Percentiles rank a stretch among this genome's conserved stretches.
Conservation (phyloP, 1,140 invertebrate species). For the Macrostomum lignano region DNA sequence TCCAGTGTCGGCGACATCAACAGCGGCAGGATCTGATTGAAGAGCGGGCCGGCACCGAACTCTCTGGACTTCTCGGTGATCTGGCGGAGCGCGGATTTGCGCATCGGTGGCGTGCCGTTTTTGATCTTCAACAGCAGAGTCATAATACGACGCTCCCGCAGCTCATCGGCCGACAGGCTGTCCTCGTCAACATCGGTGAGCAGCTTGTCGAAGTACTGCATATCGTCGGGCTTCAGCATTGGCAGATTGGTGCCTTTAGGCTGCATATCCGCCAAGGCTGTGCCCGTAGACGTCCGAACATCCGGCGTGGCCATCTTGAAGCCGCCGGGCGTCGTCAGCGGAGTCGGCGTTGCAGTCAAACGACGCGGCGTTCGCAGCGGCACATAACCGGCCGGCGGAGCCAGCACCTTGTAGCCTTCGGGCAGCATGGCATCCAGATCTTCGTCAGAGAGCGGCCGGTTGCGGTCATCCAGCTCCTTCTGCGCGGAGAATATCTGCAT, state of each 20-base stretch:
- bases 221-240: slow-evolving; percentile 95
- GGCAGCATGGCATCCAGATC: slow-evolving; percentile 89
- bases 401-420: slow-evolving; percentile 76
- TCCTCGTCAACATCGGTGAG: slow-evolving; percentile 86
- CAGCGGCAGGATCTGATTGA: slow-evolving; percentile 89
- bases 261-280: slow-evolving; percentile 65
- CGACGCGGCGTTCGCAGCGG: slow-evolving; percentile 88
- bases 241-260: slow-evolving; percentile 74
- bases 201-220: slow-evolving; percentile 96
- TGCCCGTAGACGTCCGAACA: slow-evolving; percentile 11
- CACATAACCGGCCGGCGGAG: slow-evolving; percentile 74
- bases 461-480: slow-evolving; percentile 85
- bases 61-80: slow-evolving; percentile 93
- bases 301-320: slow-evolving; percentile 53
- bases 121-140: slow-evolving; percentile 89
- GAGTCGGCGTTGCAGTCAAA: slow-evolving; percentile 82
- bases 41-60: slow-evolving; percentile 84
- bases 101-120: slow-evolving; percentile 95
- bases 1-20: slow-evolving; percentile 96
- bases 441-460: slow-evolving; percentile 74
- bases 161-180: slow-evolving; percentile 65
- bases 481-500: slow-evolving; percentile 94
- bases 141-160: slow-evolving; percentile 97
- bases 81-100: slow-evolving; percentile 73
- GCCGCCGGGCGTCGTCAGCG: slow-evolving; percentile 56